phyloP scores from a whole-genome alignment of 2,113 vertebrate species.

The Noctilio leporinus region DNA sequence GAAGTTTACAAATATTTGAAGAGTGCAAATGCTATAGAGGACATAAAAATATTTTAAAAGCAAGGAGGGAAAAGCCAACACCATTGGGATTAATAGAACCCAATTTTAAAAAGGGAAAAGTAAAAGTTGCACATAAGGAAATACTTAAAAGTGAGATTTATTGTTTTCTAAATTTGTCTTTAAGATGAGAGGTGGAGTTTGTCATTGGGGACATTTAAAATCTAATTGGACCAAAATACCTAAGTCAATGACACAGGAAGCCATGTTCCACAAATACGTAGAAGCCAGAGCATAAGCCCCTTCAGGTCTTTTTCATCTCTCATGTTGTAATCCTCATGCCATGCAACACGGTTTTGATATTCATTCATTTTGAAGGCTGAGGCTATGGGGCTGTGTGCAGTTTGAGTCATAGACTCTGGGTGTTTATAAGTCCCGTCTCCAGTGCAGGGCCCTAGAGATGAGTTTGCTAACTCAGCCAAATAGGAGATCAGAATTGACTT shows the following conservation, averaged over 20 bases:
- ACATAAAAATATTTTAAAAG: conserved; percentile 36
- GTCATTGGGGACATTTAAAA: conserved; percentile 17
- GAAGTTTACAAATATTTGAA: conserved; percentile 62
- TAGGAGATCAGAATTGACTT: background rate
- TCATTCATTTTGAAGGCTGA: background rate
- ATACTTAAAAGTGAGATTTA: conserved; percentile 32
- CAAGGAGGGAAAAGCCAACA: background rate
- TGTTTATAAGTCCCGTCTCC: background rate
- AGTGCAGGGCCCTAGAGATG: background rate
- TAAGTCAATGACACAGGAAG: background rate
- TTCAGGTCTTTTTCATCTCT: background rate
- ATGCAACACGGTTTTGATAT: background rate
- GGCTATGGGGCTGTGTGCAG: background rate
- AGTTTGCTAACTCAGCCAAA: background rate
- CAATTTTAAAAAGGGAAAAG: background rate
- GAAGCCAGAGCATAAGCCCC: background rate
- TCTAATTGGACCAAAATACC: background rate
- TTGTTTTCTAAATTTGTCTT: conserved; percentile 31
- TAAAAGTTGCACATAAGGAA: conserved; percentile 39
- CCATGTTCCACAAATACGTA: background rate
- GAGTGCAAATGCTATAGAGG: background rate
- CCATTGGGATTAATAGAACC: background rate
- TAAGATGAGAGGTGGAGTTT: background rate
- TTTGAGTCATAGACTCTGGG: background rate
- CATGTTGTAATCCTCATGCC: background rate